Percentiles rank a stretch among this genome's conserved stretches.
phyloP scores from a whole-genome alignment of 1,140 invertebrate species.

The Thalassaphorura encarpata region DNA sequence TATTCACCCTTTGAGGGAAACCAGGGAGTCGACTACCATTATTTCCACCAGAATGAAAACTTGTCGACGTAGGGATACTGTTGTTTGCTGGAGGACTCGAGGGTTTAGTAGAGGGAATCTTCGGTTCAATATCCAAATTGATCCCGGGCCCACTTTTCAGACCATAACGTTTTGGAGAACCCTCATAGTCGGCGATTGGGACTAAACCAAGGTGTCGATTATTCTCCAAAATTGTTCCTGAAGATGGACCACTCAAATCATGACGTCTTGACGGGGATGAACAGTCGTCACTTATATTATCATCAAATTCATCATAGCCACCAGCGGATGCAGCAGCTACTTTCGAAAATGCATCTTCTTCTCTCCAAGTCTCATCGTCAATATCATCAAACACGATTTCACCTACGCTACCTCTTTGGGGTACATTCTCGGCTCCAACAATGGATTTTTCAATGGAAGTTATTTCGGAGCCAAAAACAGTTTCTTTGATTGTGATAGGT shows the following conservation, averaged over 20 bases:
- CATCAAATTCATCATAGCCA: not conserved
- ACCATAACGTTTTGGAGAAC: constrained; percentile 66
- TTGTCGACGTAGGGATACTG: constrained; percentile 13
- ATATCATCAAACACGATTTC: constrained; percentile 70
- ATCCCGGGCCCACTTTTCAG: constrained; percentile 32
- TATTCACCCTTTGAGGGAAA: constrained; percentile 52
- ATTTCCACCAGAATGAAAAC: too few relatives aligned
- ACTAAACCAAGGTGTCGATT: constrained; percentile 63
- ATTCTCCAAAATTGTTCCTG: constrained; percentile 38
- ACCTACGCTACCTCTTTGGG: constrained; percentile 50
- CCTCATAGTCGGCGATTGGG: constrained; percentile 82
- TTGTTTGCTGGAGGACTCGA: constrained; percentile 5
- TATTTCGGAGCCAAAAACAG: constrained; percentile 30
- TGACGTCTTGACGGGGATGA: constrained; percentile 2
- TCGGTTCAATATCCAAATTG: constrained; percentile 1
- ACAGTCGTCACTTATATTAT: constrained; percentile 30
- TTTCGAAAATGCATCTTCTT: not conserved
- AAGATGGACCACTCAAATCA: not conserved
- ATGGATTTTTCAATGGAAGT: constrained; percentile 30
- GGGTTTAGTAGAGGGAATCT: constrained; percentile 1
- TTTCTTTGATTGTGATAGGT: constrained; percentile 29
- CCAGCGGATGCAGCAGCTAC: constrained; percentile 4
- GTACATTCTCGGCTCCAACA: not conserved
- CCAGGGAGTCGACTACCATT: constrained; percentile 43
- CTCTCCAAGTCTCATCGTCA: constrained; percentile 44